These are phyloP conservation scores for Thunnus albacares DNA, from an alignment of 2,797 vertebrate genomes.

Conservation along the genomic window DNA sequence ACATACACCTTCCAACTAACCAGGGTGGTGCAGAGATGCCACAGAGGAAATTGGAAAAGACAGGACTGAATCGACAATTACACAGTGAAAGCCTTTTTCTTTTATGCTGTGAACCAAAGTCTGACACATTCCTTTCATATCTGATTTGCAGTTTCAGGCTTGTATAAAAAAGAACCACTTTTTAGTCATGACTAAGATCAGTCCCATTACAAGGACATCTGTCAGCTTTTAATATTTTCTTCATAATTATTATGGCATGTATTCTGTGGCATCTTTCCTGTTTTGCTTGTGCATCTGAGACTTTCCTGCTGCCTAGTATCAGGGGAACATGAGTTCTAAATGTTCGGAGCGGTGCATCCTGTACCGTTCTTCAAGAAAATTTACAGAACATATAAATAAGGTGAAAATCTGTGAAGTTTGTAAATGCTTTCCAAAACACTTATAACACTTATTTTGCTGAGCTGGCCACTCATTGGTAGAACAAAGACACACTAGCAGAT, in stretches of 20 bases:
- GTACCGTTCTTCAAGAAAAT: no score
- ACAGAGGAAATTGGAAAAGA: slow-evolving; percentile 39
- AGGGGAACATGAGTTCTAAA: background rate
- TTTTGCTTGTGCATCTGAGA: slow-evolving; percentile 15
- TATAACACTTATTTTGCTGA: no score
- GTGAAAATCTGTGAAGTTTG: no score
- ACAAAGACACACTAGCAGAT: no score
- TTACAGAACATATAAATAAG: no score
- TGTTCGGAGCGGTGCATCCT: background rate
- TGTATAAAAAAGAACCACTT: slow-evolving; percentile 10
- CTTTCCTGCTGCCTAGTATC: background rate
- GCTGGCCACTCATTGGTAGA: no score
- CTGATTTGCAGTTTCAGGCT: slow-evolving; percentile 33
- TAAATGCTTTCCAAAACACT: no score
- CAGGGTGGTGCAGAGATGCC: background rate
- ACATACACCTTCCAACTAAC: slow-evolving; percentile 2
- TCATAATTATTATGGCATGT: background rate
- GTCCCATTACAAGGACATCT: slow-evolving; percentile 6
- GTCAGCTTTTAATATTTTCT: slow-evolving; percentile 1
- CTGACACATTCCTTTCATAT: slow-evolving; percentile 42
- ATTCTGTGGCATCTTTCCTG: background rate
- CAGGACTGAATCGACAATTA: slow-evolving; percentile 34
- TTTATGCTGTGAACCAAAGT: slow-evolving; percentile 14
- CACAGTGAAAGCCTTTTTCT: slow-evolving; percentile 18
- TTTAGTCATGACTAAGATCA: slow-evolving; percentile 4